phyloP scores from a whole-genome alignment of 2,888 invertebrate genomes.

The Apodemia mormo region DNA sequence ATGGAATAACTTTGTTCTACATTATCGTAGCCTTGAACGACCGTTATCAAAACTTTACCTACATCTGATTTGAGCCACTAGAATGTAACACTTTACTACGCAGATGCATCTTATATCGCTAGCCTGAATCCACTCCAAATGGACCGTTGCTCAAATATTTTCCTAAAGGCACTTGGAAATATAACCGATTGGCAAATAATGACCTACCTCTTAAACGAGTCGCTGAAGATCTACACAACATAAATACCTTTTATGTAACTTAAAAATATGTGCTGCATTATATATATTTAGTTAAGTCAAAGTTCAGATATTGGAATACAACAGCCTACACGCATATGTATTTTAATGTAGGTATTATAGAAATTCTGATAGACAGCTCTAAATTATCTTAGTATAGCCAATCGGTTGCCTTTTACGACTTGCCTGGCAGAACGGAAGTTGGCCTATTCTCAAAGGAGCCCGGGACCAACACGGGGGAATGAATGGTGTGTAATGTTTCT shows the following conservation, averaged over 20 bases:
- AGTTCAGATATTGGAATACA: neutral
- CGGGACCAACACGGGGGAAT: too few species aligned
- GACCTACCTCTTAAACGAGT: conserved; percentile 25
- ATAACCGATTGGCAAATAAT: conserved; percentile 27
- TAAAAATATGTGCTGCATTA: neutral
- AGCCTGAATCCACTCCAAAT: conserved; percentile 25
- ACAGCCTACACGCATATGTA: too few species aligned
- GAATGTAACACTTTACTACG: conserved; percentile 29
- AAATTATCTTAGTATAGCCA: too few species aligned
- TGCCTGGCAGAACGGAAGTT: too few species aligned
- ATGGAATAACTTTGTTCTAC: conserved; percentile 12
- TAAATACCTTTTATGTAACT: conserved; percentile 10
- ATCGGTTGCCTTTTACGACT: too few species aligned
- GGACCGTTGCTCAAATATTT: conserved; percentile 35
- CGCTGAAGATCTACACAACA: conserved; percentile 6
- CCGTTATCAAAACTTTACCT: conserved; percentile 37
- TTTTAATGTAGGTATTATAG: too few species aligned
- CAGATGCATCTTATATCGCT: conserved; percentile 10
- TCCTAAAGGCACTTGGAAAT: conserved; percentile 30
- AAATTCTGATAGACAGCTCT: too few species aligned
- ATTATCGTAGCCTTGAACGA: conserved; percentile 31
- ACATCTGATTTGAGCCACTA: conserved; percentile 31
- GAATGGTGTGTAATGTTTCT: too few species aligned
- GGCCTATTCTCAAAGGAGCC: too few species aligned
- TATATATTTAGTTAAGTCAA: neutral